These are phyloP conservation scores for Campoplex capitator DNA, from an alignment of 2,888 invertebrate species.

Conservation along the genomic window DNA sequence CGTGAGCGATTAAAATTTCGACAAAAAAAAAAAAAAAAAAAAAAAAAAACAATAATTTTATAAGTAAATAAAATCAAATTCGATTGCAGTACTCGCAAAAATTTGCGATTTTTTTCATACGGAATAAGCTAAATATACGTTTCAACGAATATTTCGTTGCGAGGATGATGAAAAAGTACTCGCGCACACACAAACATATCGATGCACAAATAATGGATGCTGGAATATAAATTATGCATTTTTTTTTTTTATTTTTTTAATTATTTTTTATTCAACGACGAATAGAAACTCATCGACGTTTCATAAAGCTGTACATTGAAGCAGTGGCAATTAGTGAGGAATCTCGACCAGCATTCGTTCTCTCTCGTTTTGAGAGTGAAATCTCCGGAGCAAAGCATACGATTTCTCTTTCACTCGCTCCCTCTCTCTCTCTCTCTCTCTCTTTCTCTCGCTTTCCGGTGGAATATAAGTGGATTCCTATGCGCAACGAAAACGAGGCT, in stretches of 20 bases:
- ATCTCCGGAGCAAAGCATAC: slow-evolving; percentile 13
- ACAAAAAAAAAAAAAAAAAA: no score
- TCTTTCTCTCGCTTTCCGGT: background rate
- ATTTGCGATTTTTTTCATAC: background rate
- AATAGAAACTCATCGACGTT: slow-evolving; percentile 46
- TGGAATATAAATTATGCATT: slow-evolving; percentile 3
- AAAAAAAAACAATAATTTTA: no score
- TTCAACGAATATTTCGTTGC: background rate
- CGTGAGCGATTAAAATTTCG: no score
- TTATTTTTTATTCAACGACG: slow-evolving; percentile 1
- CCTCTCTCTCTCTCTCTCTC: background rate
- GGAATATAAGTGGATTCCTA: slow-evolving; percentile 63
- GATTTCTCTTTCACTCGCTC: background rate
- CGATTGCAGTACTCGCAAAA: background rate
- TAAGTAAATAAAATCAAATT: no score
- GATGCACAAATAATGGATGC: background rate
- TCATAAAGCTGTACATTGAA: slow-evolving; percentile 40
- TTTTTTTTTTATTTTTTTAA: no score
- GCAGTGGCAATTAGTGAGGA: slow-evolving; percentile 59
- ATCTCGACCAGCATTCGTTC: slow-evolving; percentile 49
- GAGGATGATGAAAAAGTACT: background rate
- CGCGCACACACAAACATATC: background rate
- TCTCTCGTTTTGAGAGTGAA: slow-evolving; percentile 44
- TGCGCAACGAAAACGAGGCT: slow-evolving; percentile 67
- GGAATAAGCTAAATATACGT: background rate